Percentiles rank a stretch among this genome's conserved stretches.
Conservation (phyloP, 2,113 vertebrate species). For the Gobio gobio region DNA sequence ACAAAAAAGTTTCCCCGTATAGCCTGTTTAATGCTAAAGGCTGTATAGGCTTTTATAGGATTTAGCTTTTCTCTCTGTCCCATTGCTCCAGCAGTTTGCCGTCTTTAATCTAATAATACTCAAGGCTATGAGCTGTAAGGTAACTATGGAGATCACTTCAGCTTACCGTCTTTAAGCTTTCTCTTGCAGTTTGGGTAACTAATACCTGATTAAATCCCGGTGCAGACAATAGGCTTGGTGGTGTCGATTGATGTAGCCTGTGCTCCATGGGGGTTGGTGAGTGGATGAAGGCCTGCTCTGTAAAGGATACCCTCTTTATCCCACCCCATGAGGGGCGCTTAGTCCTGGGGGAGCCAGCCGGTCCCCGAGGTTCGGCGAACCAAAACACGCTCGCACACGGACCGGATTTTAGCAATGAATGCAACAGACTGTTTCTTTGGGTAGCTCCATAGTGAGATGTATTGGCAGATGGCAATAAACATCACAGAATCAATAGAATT, state of each 20-base stretch:
- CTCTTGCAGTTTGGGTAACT: conserved; percentile 81
- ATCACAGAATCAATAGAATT: conserved; percentile 45
- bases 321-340: conserved; percentile 87
- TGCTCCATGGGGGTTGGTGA: conserved; percentile 81
- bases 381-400: conserved; percentile 67
- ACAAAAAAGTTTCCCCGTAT: conserved; percentile 20
- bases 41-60: conserved; percentile 39
- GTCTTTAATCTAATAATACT: conserved; percentile 57
- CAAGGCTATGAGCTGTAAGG: conserved; percentile 55
- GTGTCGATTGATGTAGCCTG: conserved; percentile 91
- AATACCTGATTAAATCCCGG: conserved; percentile 93
- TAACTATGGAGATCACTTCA: conserved; percentile 51
- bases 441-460: conserved; percentile 44
- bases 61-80: conserved; percentile 42
- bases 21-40: conserved; percentile 38
- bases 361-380: conserved; percentile 82
- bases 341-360: conserved; percentile 88
- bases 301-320: conserved; percentile 98
- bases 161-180: conserved; percentile 60
- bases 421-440: conserved; percentile 64
- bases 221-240: conserved; percentile 86
- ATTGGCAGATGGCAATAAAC: conserved; percentile 57
- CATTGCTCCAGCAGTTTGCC: conserved; percentile 1
- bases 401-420: conserved; percentile 70
- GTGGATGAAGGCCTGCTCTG: conserved; percentile 93